Conservation (phyloP, 2,888 invertebrate genomes). For the Syrphus vitripennis region DNA sequence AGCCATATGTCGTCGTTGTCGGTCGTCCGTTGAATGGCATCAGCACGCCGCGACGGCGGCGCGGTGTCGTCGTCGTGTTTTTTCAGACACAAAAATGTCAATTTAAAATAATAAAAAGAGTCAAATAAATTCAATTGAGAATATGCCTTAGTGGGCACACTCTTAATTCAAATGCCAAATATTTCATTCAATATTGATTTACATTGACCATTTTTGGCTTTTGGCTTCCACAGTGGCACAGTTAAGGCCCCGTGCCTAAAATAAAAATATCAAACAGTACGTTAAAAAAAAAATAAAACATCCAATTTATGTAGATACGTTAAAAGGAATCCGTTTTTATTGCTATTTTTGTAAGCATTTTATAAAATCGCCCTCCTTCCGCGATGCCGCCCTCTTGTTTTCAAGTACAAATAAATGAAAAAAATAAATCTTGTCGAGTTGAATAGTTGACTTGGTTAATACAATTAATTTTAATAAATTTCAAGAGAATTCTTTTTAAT, state of each 20-base stretch:
- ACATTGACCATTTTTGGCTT: conserved; percentile 60
- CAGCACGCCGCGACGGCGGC: too few species aligned
- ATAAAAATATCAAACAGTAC: not conserved
- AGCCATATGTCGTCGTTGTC: not conserved
- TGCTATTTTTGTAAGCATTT: conserved; percentile 11
- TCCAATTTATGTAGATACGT: conserved; percentile 25
- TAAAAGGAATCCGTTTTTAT: conserved; percentile 29
- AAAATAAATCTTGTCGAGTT: not conserved
- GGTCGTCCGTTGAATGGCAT: not conserved
- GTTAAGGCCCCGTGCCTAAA: not conserved
- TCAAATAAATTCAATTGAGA: conserved; percentile 8
- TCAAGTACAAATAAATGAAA: not conserved
- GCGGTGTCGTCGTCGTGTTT: not conserved
- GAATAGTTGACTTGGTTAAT: not conserved
- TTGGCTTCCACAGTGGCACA: not conserved
- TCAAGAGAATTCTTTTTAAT: conserved; percentile 9
- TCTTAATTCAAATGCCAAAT: conserved; percentile 65
- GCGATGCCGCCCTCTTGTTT: conserved; percentile 1
- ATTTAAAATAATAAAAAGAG: conserved; percentile 34
- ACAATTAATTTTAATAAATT: conserved; percentile 53
- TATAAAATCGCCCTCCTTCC: not conserved
- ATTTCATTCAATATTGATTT: conserved; percentile 65
- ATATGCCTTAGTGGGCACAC: conserved; percentile 27
- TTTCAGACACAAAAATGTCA: not conserved
- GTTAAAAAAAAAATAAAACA: not conserved